Evolutionary conservation across 2,888 invertebrate genomes (phyloP).

Genomic region (Clusia tigrina): DNA sequence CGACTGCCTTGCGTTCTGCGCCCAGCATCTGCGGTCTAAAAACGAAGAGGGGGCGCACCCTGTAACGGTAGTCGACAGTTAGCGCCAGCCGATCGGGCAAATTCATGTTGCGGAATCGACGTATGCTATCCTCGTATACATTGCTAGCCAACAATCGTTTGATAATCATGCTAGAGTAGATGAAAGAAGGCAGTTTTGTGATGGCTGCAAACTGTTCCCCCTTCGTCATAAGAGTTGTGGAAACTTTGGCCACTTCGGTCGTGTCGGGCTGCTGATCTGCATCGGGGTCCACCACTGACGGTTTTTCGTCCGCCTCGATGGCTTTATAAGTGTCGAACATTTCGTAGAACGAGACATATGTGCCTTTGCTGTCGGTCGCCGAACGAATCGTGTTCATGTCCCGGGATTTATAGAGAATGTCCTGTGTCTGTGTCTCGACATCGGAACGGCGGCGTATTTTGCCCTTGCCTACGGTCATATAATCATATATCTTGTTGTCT

Average conservation of each 20-base stretch:
- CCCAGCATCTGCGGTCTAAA: constrained; percentile 67
- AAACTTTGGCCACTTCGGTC: constrained; percentile 35
- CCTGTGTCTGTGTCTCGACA: constrained; percentile 76
- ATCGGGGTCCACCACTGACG: constrained; percentile 15
- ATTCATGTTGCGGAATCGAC: constrained; percentile 73
- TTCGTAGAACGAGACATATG: constrained; percentile 78
- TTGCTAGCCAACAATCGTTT: constrained; percentile 78
- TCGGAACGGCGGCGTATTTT: constrained; percentile 72
- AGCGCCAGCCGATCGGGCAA: constrained; percentile 69
- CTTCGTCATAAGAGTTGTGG: constrained; percentile 21
- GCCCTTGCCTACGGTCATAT: constrained; percentile 73
- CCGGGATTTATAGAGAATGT: constrained; percentile 70
- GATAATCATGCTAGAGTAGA: constrained; percentile 70
- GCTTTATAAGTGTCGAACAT: constrained; percentile 75
- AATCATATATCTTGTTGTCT: constrained; percentile 74
- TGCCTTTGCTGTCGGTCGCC: constrained; percentile 62
- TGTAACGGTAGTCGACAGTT: constrained; percentile 73
- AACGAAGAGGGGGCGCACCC: constrained; percentile 73
- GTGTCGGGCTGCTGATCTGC: constrained; percentile 40
- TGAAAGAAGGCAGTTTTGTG: constrained; percentile 61
- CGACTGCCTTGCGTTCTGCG: constrained; percentile 66
- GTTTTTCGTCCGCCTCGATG: neutral
- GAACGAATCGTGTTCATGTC: constrained; percentile 67
- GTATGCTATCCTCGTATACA: constrained; percentile 71
- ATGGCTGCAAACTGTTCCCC: constrained; percentile 34